phyloP scores from a whole-genome alignment of 1,140 invertebrate genomes.

The Penaeus indicus region DNA sequence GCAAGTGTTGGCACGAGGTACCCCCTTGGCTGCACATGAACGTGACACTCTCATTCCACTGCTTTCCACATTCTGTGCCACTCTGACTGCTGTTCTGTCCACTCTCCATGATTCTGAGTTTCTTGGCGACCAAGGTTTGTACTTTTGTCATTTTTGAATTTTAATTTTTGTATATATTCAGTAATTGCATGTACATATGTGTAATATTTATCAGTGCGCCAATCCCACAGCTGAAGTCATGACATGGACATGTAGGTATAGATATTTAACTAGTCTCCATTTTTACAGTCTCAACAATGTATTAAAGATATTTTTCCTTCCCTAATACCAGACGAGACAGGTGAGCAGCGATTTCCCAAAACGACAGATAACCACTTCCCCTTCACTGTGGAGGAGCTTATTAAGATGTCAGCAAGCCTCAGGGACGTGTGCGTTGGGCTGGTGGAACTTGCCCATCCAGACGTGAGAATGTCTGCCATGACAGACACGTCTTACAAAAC shows the following conservation, averaged over 20 bases:
- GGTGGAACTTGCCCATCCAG: constrained; percentile 91
- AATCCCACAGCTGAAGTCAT: not conserved
- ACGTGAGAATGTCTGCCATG: constrained; percentile 75
- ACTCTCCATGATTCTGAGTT: constrained; percentile 93
- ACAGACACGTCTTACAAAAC: constrained; percentile 68
- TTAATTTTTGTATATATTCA: constrained; percentile 19
- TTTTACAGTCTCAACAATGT: not conserved
- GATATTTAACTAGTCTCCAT: not conserved
- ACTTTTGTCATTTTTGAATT: constrained; percentile 47
- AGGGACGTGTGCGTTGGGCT: constrained; percentile 87
- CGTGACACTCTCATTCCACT: constrained; percentile 82
- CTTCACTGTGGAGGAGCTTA: constrained; percentile 72
- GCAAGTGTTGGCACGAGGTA: constrained; percentile 79
- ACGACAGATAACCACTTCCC: constrained; percentile 70
- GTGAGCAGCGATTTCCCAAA: constrained; percentile 55
- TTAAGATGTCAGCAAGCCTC: constrained; percentile 71
- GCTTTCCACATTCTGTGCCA: constrained; percentile 86
- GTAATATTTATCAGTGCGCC: not conserved
- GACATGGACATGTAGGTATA: not conserved
- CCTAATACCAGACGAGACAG: constrained; percentile 22
- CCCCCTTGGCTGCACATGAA: constrained; percentile 77
- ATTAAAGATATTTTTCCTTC: not conserved
- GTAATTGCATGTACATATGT: not conserved
- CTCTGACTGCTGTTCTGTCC: constrained; percentile 85
- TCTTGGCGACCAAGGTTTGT: constrained; percentile 69